phyloP scores from a whole-genome alignment of 2,113 vertebrate species.

The Oncorhynchus nerka region DNA sequence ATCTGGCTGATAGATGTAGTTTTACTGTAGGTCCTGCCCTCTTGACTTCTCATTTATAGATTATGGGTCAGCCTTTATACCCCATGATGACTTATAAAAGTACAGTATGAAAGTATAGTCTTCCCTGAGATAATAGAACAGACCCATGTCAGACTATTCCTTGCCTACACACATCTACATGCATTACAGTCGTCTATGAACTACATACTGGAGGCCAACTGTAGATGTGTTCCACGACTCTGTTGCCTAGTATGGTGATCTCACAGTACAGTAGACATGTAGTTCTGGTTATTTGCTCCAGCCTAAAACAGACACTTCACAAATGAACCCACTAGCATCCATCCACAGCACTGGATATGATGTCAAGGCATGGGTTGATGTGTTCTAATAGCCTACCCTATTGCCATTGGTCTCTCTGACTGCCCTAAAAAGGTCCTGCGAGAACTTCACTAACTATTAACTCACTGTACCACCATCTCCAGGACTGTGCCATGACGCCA shows the following conservation, averaged over 20 bases:
- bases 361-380: neutral
- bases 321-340: neutral
- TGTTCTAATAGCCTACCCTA: neutral
- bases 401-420: constrained; percentile 13
- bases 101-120: neutral
- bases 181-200: neutral
- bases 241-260: neutral
- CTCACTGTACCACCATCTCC: neutral
- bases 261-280: neutral
- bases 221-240: neutral
- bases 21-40: neutral
- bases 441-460: constrained; percentile 23
- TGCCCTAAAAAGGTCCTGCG: constrained; percentile 7
- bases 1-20: neutral
- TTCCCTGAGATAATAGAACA: neutral
- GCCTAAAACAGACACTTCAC: neutral
- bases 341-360: neutral
- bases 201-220: neutral
- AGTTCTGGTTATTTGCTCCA: neutral
- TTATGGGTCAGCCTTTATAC: neutral
- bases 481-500: neutral
- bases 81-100: neutral
- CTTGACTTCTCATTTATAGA: neutral
- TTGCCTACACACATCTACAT: neutral
- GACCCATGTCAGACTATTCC: neutral